Conservation (phyloP, 1,140 invertebrate species). For the Drosophila novamexicana region DNA sequence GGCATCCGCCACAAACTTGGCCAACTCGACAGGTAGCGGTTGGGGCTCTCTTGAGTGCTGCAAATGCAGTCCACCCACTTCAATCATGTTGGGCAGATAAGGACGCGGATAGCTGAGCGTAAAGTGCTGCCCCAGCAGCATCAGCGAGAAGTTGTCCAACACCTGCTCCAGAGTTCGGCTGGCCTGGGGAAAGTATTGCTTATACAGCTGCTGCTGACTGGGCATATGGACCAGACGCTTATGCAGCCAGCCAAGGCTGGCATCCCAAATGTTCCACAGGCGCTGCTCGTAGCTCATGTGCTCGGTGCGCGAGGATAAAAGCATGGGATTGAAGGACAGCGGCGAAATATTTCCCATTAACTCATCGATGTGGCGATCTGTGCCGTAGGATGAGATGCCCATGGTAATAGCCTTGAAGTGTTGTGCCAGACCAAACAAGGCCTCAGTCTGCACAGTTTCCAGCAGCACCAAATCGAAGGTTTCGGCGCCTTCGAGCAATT, state of each 20-base stretch:
- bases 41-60: constrained; percentile 80
- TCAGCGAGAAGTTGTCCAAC: constrained; percentile 84
- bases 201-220: constrained; percentile 75
- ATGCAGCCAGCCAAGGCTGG: constrained; percentile 41
- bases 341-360: constrained; percentile 73
- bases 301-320: constrained; percentile 67
- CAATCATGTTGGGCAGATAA: constrained; percentile 85
- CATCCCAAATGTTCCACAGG: constrained; percentile 77
- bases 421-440: constrained; percentile 68
- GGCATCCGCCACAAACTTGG: constrained; percentile 86
- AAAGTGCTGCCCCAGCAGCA: constrained; percentile 86
- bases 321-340: constrained; percentile 78
- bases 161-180: constrained; percentile 53
- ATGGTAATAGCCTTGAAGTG: constrained; percentile 75
- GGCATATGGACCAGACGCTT: constrained; percentile 58
- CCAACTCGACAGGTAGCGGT: constrained; percentile 79
- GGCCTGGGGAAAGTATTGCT: constrained; percentile 77
- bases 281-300: constrained; percentile 85
- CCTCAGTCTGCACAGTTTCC: constrained; percentile 75
- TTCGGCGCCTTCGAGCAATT: constrained; percentile 37
- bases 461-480: constrained; percentile 72
- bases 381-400: constrained; percentile 73
- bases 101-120: constrained; percentile 85
- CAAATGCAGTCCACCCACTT: constrained; percentile 85
- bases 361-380: constrained; percentile 67